Evolutionary conservation across 2,797 vertebrate species (phyloP).

Genomic region (Aeoliscus strigatus): DNA sequence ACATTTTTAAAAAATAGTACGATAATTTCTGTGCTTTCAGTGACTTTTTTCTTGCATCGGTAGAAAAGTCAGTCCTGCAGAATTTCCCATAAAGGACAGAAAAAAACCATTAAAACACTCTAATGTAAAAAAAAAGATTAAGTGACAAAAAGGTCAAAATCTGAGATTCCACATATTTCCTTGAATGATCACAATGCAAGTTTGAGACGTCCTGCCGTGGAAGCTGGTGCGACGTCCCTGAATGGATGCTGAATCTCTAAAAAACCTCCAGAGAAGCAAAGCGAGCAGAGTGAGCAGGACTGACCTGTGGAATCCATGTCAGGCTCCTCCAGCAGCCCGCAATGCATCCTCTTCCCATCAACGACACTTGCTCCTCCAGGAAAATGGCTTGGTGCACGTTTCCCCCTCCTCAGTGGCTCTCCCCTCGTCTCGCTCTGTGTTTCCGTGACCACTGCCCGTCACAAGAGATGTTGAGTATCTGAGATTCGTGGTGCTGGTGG

Average conservation of each 20-base stretch:
- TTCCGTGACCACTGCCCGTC: constrained; percentile 73
- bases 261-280: constrained; percentile 32
- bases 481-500: constrained; percentile 63
- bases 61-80: not conserved
- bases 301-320: constrained; percentile 99
- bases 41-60: constrained; percentile 9
- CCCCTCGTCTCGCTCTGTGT: constrained; percentile 61
- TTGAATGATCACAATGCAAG: constrained; percentile 31
- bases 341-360: constrained; percentile 99
- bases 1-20: not conserved
- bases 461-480: constrained; percentile 77
- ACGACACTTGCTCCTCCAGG: constrained; percentile 81
- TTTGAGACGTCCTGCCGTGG: constrained; percentile 34
- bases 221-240: constrained; percentile 12
- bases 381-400: constrained; percentile 72
- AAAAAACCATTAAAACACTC: not conserved
- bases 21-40: constrained; percentile 5
- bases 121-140: constrained; percentile 1
- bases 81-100: constrained; percentile 5
- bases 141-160: constrained; percentile 5
- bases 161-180: constrained; percentile 10
- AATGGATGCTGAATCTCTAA: constrained; percentile 32
- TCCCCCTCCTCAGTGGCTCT: constrained; percentile 67
- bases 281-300: constrained; percentile 62
- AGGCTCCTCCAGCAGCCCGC: constrained; percentile 98